Percentiles rank a stretch among this genome's conserved stretches.
Evolutionary conservation across 2,888 invertebrate genomes (phyloP).

Genomic region (Drosophila nigricruria): DNA sequence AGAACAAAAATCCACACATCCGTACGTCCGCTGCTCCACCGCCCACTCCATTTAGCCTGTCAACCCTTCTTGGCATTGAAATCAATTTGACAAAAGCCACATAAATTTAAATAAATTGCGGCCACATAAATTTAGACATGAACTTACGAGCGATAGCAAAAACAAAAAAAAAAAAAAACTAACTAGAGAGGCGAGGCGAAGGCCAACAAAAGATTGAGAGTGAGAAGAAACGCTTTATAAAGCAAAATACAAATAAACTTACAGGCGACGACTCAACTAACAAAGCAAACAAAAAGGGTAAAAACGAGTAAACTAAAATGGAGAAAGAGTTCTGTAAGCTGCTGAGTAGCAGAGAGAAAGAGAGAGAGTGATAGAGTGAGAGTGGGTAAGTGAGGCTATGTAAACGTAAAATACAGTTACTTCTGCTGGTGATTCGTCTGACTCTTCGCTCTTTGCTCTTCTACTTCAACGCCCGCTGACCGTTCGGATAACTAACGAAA

Average conservation of each 20-base stretch:
- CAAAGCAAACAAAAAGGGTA: conserved; percentile 73
- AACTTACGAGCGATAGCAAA: conserved; percentile 25
- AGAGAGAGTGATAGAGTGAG: not conserved
- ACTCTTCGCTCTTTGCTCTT: conserved; percentile 3
- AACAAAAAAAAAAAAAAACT: conserved; percentile 4
- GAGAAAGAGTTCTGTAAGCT: conserved; percentile 44
- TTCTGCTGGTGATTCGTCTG: conserved; percentile 6
- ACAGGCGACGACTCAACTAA: conserved; percentile 77
- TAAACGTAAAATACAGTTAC: conserved; percentile 58
- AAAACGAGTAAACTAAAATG: conserved; percentile 57
- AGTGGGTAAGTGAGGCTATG: conserved; percentile 26
- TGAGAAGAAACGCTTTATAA: conserved; percentile 44
- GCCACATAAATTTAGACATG: conserved; percentile 79
- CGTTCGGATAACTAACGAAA: conserved; percentile 71
- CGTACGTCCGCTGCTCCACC: not conserved
- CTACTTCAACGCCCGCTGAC: conserved; percentile 31
- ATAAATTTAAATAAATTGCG: conserved; percentile 82
- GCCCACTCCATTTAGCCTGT: conserved; percentile 59
- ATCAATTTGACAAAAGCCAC: conserved; percentile 82
- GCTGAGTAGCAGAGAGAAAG: not conserved
- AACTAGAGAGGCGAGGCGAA: not conserved
- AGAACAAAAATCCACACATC: conserved; percentile 14
- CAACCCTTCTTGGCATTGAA: conserved; percentile 81
- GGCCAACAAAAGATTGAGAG: conserved; percentile 16
- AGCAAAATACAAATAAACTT: conserved; percentile 79